Percentiles rank a stretch among this genome's conserved stretches.
Conservation (phyloP, 1,140 invertebrate species). For the Cyphomyrmex costatus region DNA sequence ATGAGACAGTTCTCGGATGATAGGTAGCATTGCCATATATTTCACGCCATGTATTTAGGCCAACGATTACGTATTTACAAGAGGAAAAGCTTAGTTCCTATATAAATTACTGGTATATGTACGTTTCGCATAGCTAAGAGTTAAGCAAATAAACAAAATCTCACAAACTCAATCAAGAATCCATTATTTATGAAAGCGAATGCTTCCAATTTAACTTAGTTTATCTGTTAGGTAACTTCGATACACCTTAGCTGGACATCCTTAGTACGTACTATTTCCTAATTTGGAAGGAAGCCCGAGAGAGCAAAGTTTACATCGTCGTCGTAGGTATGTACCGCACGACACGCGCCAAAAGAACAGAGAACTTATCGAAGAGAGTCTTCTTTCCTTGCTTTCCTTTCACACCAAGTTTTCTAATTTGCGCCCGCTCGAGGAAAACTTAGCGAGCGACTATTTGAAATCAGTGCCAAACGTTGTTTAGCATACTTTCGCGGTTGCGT, state of each 20-base stretch:
- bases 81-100: background rate
- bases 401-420: constrained; percentile 42
- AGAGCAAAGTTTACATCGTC: constrained; percentile 17
- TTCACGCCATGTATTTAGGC: background rate
- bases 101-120: background rate
- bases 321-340: background rate
- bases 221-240: constrained; percentile 9
- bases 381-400: background rate
- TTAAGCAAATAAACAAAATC: background rate
- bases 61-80: background rate
- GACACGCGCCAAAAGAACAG: background rate
- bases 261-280: background rate
- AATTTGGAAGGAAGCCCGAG: background rate
- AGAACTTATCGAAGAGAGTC: too few relatives aligned
- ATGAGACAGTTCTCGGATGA: background rate
- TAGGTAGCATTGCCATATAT: background rate
- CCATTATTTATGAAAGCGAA: background rate
- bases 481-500: constrained; percentile 40
- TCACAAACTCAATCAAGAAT: background rate
- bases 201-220: constrained; percentile 25
- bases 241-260: background rate
- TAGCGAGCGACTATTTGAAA: background rate
- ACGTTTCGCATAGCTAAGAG: background rate
- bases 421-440: background rate
- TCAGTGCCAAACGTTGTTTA: constrained; percentile 31